Conservation (phyloP, 2,888 invertebrate species). For the Cryptophagus acutangulus region DNA sequence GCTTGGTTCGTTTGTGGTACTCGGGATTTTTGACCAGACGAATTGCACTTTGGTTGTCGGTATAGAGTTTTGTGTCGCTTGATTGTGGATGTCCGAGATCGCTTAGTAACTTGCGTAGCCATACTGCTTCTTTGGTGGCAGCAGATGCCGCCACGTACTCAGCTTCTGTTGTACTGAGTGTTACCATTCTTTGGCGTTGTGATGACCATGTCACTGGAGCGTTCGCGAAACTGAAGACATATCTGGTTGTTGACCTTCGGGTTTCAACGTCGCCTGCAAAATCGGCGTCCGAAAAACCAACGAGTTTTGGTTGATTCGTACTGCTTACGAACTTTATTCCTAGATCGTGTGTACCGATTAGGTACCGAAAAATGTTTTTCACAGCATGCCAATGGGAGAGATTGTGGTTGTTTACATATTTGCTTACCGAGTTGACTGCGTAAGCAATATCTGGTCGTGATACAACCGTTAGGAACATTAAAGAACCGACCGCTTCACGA, state of each 20-base stretch:
- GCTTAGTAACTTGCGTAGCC: conserved; percentile 5
- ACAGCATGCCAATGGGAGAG: not conserved
- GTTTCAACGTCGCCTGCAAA: conserved; percentile 3
- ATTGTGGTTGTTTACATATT: conserved; percentile 10
- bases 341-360: not conserved
- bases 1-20: conserved; percentile 8
- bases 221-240: conserved; percentile 6
- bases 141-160: conserved; percentile 5
- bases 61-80: not conserved
- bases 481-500: conserved; percentile 23
- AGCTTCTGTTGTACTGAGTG: conserved; percentile 6
- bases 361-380: not conserved
- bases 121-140: conserved; percentile 8
- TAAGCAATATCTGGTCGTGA: conserved; percentile 26
- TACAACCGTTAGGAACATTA: conserved; percentile 23
- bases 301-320: not conserved
- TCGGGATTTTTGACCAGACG: no score
- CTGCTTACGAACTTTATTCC: conserved; percentile 9
- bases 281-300: not conserved
- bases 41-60: no score
- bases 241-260: conserved; percentile 5
- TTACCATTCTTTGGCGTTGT: not conserved
- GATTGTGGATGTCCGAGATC: conserved; percentile 2
- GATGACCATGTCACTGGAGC: conserved; percentile 5
- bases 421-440: conserved; percentile 21